Evolutionary conservation across 2,113 vertebrate genomes (phyloP), one percentile per base, ranked within the genome.

Genomic region (Neogobius melanostomus): DNA sequence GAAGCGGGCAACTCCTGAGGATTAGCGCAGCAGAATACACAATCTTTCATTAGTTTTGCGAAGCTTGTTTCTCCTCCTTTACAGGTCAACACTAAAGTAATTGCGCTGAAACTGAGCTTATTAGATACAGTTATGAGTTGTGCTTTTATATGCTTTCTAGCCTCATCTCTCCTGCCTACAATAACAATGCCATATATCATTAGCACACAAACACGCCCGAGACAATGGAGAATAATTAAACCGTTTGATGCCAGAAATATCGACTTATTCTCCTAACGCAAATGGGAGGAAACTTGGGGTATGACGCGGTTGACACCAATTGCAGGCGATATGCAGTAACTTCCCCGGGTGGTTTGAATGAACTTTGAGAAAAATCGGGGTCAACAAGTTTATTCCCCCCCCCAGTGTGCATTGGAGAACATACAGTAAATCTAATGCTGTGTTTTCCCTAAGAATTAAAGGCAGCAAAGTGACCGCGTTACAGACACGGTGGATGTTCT

Each of bases 191-290:
- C 82, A 81, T 46, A 77, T 77, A 77, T 79, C 77, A 81, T 82
- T 84, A 84, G 74, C 66, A 68, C 72, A 36, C 69, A 84, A 82
- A 71, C n/a, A 54, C 72, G 75, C 66, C 64, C 71, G 61, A 71
- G 77, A 82, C 71, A 71, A 77, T 36, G 60, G 68, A 49, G 65
- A 76, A 82, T 85, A 85, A 88, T 88, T 80, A 83, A 69, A 66
- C 15, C 17, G 74, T 84, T 79, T 85, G 82, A 88, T 76, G 81
- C 82, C 76, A 80, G 69, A 82, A 86, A 85, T 85, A 82, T 67
- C 67, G 65, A 53, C 78, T 86, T 78, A 61, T 50, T 77, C 74
- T 77, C 66, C 59, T 77, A 76, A 84, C 67, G 72, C 61, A 48
- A 61, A 53, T 45, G 71, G 74, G 72, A 43, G 6, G 16, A 36